These are phyloP conservation scores for Hylaea fasciaria DNA, from an alignment of 2,888 invertebrate species.

Conservation along the genomic window DNA sequence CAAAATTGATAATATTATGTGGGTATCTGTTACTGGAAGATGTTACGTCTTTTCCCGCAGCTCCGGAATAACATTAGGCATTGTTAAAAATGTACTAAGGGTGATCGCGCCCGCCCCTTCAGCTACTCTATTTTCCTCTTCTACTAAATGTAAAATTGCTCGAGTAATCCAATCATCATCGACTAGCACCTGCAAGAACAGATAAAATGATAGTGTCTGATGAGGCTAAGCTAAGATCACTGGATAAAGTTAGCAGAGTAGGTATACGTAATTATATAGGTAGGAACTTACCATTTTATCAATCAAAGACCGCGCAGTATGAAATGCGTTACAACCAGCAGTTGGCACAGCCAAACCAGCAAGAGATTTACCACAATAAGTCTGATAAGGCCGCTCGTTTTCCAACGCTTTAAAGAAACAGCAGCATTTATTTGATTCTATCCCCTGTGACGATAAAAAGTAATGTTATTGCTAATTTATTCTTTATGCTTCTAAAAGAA, in stretches of 20 bases:
- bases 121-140: conserved; percentile 91
- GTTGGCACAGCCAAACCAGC: conserved; percentile 54
- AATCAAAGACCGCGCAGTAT: conserved; percentile 60
- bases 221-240: too few species aligned
- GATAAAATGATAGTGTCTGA: neutral
- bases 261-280: too few species aligned
- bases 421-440: conserved; percentile 58
- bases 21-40: neutral
- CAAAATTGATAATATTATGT: neutral
- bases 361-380: conserved; percentile 39
- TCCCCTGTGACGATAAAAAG: conserved; percentile 49
- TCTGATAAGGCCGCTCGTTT: conserved; percentile 55
- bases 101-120: conserved; percentile 94
- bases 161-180: conserved; percentile 91
- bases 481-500: too few species aligned
- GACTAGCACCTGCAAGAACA: conserved; percentile 83
- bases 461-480: too few species aligned
- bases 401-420: conserved; percentile 64
- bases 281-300: conserved; percentile 58
- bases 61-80: conserved; percentile 58
- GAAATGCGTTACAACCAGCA: conserved; percentile 63
- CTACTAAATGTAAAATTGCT: conserved; percentile 89
- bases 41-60: conserved; percentile 59
- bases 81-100: conserved; percentile 90
- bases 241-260: too few species aligned